Conservation (phyloP, 1,140 invertebrate species). For the Pinna nobilis region DNA sequence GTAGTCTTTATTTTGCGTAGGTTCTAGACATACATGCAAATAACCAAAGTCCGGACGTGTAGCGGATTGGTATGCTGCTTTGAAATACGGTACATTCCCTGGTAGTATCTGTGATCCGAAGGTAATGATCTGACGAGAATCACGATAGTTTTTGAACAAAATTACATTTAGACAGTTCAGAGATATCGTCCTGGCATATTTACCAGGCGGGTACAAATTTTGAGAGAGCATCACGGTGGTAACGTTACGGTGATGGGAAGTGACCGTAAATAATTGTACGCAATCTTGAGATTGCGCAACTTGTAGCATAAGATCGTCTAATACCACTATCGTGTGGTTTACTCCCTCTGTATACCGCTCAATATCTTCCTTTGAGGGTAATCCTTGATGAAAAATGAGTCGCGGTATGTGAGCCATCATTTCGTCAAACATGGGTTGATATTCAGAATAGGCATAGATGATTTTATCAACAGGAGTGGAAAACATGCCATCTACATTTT, state of each 20-base stretch:
- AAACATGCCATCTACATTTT: slow-evolving; percentile 31
- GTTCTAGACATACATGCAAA: slow-evolving; percentile 29
- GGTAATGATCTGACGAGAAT: slow-evolving; percentile 15
- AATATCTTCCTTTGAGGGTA: slow-evolving; percentile 33
- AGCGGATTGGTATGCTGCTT: slow-evolving; percentile 15
- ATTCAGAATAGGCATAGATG: slow-evolving; percentile 32
- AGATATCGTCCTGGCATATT: slow-evolving; percentile 34
- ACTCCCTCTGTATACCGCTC: slow-evolving; percentile 29
- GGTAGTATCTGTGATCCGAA: slow-evolving; percentile 37
- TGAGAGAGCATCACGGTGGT: slow-evolving; percentile 24
- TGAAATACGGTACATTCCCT: slow-evolving; percentile 16
- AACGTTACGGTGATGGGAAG: slow-evolving; percentile 30
- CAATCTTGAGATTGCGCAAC: slow-evolving; percentile 17
- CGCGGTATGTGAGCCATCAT: slow-evolving; percentile 19
- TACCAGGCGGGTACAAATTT: slow-evolving; percentile 23
- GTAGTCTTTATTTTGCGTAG: slow-evolving; percentile 16
- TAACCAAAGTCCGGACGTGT: slow-evolving; percentile 15
- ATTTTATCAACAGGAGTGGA: slow-evolving; percentile 18
- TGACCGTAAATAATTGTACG: slow-evolving; percentile 28
- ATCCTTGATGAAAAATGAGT: slow-evolving; percentile 30
- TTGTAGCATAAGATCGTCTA: slow-evolving; percentile 34
- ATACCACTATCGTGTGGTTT: slow-evolving; percentile 31
- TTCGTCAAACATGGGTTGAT: slow-evolving; percentile 37
- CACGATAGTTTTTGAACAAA: slow-evolving; percentile 28
- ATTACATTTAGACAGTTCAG: slow-evolving; percentile 32